These are phyloP conservation scores for Volucella inanis DNA, from an alignment of 2,888 invertebrate genomes.

Conservation along the genomic window DNA sequence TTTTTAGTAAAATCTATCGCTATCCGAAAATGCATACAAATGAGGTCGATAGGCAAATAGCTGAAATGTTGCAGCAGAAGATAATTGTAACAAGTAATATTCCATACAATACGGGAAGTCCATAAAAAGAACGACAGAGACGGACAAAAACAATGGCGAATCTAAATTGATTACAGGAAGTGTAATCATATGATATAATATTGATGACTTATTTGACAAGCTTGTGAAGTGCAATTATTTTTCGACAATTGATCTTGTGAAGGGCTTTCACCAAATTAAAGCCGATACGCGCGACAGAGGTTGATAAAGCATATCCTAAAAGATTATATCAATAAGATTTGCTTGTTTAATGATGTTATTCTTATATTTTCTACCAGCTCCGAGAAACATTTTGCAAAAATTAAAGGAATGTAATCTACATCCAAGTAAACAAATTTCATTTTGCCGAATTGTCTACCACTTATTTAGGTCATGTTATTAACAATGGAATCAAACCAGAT, in stretches of 20 bases:
- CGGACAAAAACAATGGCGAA: too few species aligned
- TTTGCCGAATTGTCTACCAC: too few species aligned
- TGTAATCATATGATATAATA: not conserved
- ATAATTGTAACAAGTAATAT: not conserved
- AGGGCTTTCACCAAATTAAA: not conserved
- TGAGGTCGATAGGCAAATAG: not conserved
- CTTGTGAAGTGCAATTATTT: too few species aligned
- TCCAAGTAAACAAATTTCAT: too few species aligned
- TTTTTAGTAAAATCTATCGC: conserved; percentile 37
- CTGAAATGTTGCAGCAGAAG: not conserved
- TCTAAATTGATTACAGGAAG: not conserved
- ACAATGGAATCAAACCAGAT: too few species aligned
- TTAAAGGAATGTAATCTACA: conserved; percentile 31
- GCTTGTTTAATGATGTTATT: too few species aligned
- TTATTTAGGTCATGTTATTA: too few species aligned
- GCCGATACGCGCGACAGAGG: conserved; percentile 49
- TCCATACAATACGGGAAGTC: not conserved
- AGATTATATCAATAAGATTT: conserved; percentile 28
- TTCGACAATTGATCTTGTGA: too few species aligned
- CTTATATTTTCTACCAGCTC: too few species aligned
- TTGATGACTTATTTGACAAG: not conserved
- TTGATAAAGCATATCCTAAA: conserved; percentile 77
- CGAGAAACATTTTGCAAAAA: too few species aligned
- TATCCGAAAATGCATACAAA: not conserved
- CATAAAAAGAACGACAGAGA: too few species aligned